phyloP scores from a whole-genome alignment of 2,888 invertebrate genomes.

The Papilio elwesi region DNA sequence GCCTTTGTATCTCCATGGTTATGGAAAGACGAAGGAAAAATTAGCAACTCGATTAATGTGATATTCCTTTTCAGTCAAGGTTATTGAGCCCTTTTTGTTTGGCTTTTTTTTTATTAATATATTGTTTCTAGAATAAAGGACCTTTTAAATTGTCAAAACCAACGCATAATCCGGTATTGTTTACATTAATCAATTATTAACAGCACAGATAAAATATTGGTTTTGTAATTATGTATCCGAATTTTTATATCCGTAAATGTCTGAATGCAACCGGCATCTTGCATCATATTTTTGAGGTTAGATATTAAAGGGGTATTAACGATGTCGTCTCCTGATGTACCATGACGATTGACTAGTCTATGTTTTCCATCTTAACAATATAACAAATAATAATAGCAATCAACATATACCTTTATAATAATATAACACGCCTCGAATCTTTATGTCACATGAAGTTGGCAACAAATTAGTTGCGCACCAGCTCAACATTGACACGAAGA shows the following conservation, averaged over 20 bases:
- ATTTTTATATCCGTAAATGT: not conserved
- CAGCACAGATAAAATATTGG: constrained; percentile 11
- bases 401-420: not conserved
- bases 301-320: constrained; percentile 5
- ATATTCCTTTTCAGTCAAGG: constrained; percentile 25
- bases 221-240: constrained; percentile 6
- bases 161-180: constrained; percentile 9
- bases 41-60: constrained; percentile 25
- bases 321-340: constrained; percentile 15
- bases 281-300: constrained; percentile 10
- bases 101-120: constrained; percentile 15
- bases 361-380: constrained; percentile 34
- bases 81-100: constrained; percentile 26
- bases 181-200: constrained; percentile 19
- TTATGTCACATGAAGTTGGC: not conserved
- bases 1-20: not conserved
- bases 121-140: constrained; percentile 14
- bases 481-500: not conserved
- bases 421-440: not conserved
- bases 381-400: constrained; percentile 23
- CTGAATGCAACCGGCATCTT: not conserved
- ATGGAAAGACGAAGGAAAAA: constrained; percentile 22
- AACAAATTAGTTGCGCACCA: not conserved
- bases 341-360: constrained; percentile 17
- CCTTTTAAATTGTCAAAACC: constrained; percentile 1